These are phyloP conservation scores for Varanus komodoensis DNA, from an alignment of 2,113 vertebrate genomes.

Conservation along the genomic window DNA sequence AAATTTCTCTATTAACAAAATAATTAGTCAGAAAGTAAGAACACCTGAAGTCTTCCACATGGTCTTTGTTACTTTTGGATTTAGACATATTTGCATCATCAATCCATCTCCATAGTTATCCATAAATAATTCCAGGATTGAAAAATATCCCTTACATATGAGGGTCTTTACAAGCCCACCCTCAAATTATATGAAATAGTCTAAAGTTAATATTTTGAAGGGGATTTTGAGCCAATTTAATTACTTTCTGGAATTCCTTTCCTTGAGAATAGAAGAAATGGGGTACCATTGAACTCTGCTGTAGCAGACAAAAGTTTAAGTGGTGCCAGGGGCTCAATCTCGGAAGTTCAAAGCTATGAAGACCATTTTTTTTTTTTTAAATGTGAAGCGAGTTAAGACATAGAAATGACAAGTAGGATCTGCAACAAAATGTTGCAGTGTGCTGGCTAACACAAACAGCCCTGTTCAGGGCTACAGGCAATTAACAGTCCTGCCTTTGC, in stretches of 20 bases:
- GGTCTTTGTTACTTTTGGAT: conserved; percentile 31
- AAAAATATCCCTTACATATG: conserved; percentile 48
- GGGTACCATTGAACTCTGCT: conserved; percentile 15
- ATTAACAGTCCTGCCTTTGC: neutral
- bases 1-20: conserved; percentile 67
- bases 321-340: neutral
- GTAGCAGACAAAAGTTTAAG: neutral
- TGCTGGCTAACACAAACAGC: neutral
- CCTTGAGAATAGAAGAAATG: neutral
- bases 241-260: conserved; percentile 16
- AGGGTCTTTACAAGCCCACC: conserved; percentile 44
- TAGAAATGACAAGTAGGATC: conserved; percentile 1
- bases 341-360: neutral
- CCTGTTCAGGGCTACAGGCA: neutral
- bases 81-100: conserved; percentile 32
- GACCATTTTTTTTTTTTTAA: conserved; percentile 21
- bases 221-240: conserved; percentile 41
- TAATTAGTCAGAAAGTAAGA: conserved; percentile 57
- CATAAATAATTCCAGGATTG: conserved; percentile 44
- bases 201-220: conserved; percentile 46
- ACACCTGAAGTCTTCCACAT: conserved; percentile 50
- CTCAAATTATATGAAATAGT: neutral
- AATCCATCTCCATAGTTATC: conserved; percentile 25
- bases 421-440: neutral
- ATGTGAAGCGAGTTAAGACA: neutral